Evolutionary conservation across 2,797 vertebrate species (phyloP), one percentile per base, ranked within the genome.

Genomic region (Kryptopterus vitreolus): DNA sequence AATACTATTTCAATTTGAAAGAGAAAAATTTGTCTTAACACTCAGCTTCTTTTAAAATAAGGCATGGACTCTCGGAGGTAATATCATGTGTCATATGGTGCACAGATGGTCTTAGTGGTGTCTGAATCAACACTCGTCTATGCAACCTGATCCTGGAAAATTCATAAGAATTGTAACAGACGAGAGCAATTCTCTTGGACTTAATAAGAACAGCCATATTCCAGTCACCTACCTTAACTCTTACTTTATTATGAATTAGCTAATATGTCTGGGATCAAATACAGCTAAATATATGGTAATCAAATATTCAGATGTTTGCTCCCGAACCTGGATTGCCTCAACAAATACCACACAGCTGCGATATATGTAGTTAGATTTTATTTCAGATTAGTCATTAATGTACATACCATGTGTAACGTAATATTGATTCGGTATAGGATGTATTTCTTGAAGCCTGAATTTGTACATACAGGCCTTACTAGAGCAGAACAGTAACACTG

Each of bases 401-500:
- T 18, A 52, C 46, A 69, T 29, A 29, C 24, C 50, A 29, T 22
- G 10, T 53, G n/a, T 53, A 33, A 71, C 69, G 22, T 53, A 29
- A 2, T 15, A 26, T 15, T 10, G n/a, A 48, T 70, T 16, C 11
- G 15, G 38, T 43, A 7, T 43, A 33, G 22, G 13, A 35, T 55
- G 10, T 1, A 18, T 31, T 50, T 66, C 1, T 48, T 26, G 53
- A 48, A 9, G 43, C 13, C 52, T 31, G 38, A 29, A 66, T 80
- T 59, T 82, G 81, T 70, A 38, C 50, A 76, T 76, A 85, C 87
- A 87, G 91, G 89, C 91, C 88, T 90, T 90, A 91, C 91, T 93
- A 89, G 86, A 94, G 93, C 93, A 95, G 94, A 94, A 93, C 91
- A 88, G 92, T 86, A 95, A 94, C 91, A 93, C 94, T 93, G 93